Base-by-base conservation (phyloP, 2,888 invertebrate genomes). In the Drosophila pegasa region DNA sequence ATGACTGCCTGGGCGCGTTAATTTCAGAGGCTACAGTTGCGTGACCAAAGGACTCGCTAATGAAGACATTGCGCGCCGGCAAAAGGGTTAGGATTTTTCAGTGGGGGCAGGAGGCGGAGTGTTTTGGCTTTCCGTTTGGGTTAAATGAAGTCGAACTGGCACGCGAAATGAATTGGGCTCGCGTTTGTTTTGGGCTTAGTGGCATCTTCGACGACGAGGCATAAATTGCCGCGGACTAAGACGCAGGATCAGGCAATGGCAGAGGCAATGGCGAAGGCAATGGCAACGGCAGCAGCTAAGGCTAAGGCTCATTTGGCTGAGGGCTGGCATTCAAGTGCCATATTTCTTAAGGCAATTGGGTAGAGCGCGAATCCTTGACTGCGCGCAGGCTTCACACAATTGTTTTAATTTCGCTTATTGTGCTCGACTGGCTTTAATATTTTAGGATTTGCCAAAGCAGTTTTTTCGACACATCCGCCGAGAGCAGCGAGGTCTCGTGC, bases 111-210 rank as follows among this genome's bases (percentile, higher is more conserved):
- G 37, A n/a, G 48, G 55, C 41, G 52, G 14, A 18, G 37, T 50
- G 25, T 18, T 5, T 14, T 33, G 43, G 57, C 48, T 41, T 33
- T 40, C 52, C 51, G 52, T 62, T 27, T 22, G 80, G 88, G 90
- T 89, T 90, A 90, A 90, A 90, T 90, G 90, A 89, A 90, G 90
- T 90, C 90, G 87, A 91, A 90, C 90, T 60, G 87, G 83, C 82
- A 88, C 80, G 80, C 63, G 69, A 75, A 85, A 88, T 80, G 88
- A 88, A 88, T 88, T 86, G 88, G 75, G 69, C 45, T 16, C 63
- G 75, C 82, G 75, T 85, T 82, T 79, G 80, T 70, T 79, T 82
- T 72, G 54, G 81, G 78, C 87, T 87, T 75, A 87, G 72, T 66
- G 62, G 72, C 66, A 66, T 67, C 88, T 86, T 86, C 80, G 77